Conservation (phyloP, 2,888 invertebrate genomes). For the Gisinianus flammeolus region DNA sequence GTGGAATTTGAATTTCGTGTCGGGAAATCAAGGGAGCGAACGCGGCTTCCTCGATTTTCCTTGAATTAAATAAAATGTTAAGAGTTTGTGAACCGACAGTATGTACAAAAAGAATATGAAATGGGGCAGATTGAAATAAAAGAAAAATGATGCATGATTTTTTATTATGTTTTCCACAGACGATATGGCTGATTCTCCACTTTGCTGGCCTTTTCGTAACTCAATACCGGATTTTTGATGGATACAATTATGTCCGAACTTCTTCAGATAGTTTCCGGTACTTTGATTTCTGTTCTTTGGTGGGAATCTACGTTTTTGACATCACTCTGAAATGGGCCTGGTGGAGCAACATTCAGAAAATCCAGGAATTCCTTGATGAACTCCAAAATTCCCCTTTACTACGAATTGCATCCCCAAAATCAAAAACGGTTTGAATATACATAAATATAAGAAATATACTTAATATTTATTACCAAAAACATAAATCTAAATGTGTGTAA, state of each 20-base stretch:
- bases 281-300: slow-evolving; percentile 4
- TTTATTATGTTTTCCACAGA: no score
- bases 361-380: slow-evolving; percentile 19
- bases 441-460: no score
- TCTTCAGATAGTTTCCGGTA: slow-evolving; percentile 5
- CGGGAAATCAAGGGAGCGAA: no score
- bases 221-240: slow-evolving; percentile 12
- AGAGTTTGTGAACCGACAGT: no score
- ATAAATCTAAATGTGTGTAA: no score
- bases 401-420: not conserved
- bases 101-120: no score
- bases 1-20: no score
- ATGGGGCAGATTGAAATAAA: no score
- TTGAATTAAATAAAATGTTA: no score
- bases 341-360: not conserved
- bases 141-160: no score
- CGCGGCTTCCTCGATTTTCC: no score
- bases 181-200: not conserved
- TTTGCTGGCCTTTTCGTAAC: not conserved
- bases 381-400: not conserved
- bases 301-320: slow-evolving; percentile 16
- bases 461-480: no score
- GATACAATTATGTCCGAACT: not conserved
- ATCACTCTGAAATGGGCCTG: not conserved
- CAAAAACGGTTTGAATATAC: not conserved